Evolutionary conservation across 2,797 vertebrate species (phyloP), one percentile per base, ranked within the genome.

Genomic region (Periophthalmus magnuspinnatus): DNA sequence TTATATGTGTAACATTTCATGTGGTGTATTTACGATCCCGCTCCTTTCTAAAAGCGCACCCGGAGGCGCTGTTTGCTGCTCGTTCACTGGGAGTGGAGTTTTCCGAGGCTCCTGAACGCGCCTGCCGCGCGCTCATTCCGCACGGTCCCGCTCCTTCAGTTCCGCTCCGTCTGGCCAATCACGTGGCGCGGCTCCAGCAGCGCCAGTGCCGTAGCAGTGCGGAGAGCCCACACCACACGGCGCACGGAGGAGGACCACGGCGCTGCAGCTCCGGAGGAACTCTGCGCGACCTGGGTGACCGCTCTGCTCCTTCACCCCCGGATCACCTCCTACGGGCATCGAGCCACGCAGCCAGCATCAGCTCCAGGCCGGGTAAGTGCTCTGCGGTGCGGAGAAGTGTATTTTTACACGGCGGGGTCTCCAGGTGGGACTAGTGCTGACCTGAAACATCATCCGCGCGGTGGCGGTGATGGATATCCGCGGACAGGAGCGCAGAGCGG

Each of bases 131-230:
- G 45, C 13, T 2, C 2, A 28, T 6, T 64, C 34, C 71, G 19
- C 33, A 61, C 55, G 75, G 54, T 14, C 57, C 72, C 74, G 66
- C 72, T 7, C 74, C 74, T 66, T 1, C 67, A 83, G 81, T 85
- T 88, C 89, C 81, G 84, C 81, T 76, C 75, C 17, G 22, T 17
- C 70, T 38, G 70, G 28, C 88, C 90, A 90, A 90, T 89, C 79
- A 68, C 3, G 75, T 77, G 1, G 47, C 80, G n/a, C 64, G 71
- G 48, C n/a, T 63, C 71, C 81, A 84, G 81, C 87, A 16, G 55
- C 55, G 21, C 11, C 10, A 13, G n/a, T 22, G 76, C 79, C 84
- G 69, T 89, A 86, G 87, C 90, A 73, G 90, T 85, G 87, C 56
- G 56, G 5, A 32, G 24, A 59, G 57, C 28, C 32, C 55, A 24